Percentiles rank a stretch among this genome's conserved stretches.
phyloP scores from a whole-genome alignment of 2,797 vertebrate species.

The Yasuhikotakia modesta region DNA sequence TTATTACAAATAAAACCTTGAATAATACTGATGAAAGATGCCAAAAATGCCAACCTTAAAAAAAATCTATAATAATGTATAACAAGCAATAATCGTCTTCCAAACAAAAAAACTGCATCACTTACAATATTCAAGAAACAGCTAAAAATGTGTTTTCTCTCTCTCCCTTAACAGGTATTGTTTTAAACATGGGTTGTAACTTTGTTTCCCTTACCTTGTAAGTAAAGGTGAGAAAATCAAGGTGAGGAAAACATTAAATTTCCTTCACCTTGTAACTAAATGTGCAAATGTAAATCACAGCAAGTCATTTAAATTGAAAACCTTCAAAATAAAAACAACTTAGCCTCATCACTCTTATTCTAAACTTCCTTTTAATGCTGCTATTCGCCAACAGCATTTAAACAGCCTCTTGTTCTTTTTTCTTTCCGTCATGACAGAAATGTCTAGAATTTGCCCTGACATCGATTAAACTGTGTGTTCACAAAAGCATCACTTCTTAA shows the following conservation, averaged over 20 bases:
- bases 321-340: not conserved
- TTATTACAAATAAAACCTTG: not conserved
- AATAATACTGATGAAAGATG: too few relatives aligned
- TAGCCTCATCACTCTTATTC: not conserved
- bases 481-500: conserved; percentile 55
- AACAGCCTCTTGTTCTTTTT: not conserved
- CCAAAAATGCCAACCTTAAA: too few relatives aligned
- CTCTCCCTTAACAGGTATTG: too few relatives aligned
- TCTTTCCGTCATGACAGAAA: conserved; percentile 17
- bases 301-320: not conserved
- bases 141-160: too few relatives aligned
- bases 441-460: not conserved
- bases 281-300: not conserved
- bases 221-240: too few relatives aligned
- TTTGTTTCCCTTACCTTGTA: too few relatives aligned
- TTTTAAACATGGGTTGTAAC: too few relatives aligned
- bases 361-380: not conserved
- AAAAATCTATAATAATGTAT: not conserved
- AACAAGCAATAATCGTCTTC: too few relatives aligned
- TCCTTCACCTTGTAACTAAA: too few relatives aligned
- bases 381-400: not conserved
- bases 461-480: conserved; percentile 10
- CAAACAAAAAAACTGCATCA: too few relatives aligned
- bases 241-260: too few relatives aligned
- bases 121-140: too few relatives aligned